phyloP scores from a whole-genome alignment of 1,140 invertebrate genomes.

The Musca vetustissima region DNA sequence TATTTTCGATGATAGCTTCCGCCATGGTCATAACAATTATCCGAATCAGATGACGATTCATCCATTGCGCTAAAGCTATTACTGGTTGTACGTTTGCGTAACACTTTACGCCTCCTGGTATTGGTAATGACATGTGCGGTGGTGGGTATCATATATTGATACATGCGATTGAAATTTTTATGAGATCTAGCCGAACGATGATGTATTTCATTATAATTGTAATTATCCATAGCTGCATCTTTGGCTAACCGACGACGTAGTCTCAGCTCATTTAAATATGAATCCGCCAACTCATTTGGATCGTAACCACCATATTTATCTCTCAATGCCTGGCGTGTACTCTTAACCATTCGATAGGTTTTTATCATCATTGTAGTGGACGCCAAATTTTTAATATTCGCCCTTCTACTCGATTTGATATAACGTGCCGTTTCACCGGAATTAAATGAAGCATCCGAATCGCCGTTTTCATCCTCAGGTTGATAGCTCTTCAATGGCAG shows the following conservation, averaged over 20 bases:
- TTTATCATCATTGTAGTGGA: constrained; percentile 41
- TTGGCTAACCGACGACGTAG: constrained; percentile 29
- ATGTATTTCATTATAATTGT: constrained; percentile 3
- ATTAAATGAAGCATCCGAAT: constrained; percentile 43
- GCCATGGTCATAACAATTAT: not conserved
- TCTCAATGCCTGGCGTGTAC: constrained; percentile 38
- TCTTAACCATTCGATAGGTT: constrained; percentile 39
- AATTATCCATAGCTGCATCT: constrained; percentile 32
- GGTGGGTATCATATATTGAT: not conserved
- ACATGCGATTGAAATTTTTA: not conserved
- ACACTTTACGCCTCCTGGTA: constrained; percentile 37
- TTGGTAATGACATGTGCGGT: not conserved
- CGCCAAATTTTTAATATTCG: constrained; percentile 21
- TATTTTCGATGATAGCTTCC: not conserved
- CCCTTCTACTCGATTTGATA: constrained; percentile 41
- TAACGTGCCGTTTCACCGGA: constrained; percentile 46
- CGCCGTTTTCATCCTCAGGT: constrained; percentile 9
- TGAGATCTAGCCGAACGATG: not conserved
- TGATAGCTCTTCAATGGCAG: not conserved
- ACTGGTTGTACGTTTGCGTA: constrained; percentile 35
- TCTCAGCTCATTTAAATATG: constrained; percentile 37
- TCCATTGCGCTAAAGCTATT: not conserved
- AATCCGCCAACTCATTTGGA: constrained; percentile 36
- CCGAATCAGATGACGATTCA: not conserved
- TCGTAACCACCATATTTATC: constrained; percentile 39